Evolutionary conservation across 64 coral and sea anemone species (phyloP).

Genomic region (Montipora sp.): DNA sequence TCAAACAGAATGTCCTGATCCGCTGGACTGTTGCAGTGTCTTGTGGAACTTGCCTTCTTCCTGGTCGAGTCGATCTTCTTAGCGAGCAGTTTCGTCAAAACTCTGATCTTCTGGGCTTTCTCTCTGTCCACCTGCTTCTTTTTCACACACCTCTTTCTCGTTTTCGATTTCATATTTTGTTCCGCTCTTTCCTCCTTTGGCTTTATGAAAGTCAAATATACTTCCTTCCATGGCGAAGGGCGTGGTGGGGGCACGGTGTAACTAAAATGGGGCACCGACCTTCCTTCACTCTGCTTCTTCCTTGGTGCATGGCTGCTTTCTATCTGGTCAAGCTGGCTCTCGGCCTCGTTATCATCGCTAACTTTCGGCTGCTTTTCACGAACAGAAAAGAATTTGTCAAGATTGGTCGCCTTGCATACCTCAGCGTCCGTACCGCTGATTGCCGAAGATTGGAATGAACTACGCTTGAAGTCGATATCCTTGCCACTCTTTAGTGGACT

Average conservation of each 20-base stretch:
- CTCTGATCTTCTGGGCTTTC: background rate
- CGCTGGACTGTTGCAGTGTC: background rate
- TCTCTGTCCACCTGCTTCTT: background rate
- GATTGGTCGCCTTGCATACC: background rate
- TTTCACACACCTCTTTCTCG: background rate
- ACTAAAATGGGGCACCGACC: background rate
- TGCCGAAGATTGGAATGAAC: background rate
- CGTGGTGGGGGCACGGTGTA: background rate
- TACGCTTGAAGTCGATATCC: background rate
- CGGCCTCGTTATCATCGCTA: background rate
- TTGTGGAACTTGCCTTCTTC: background rate
- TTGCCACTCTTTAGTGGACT: background rate
- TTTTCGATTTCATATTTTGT: background rate
- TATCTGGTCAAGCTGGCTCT: background rate
- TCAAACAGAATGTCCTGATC: background rate
- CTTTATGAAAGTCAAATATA: slow-evolving; percentile 4
- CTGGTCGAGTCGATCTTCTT: background rate
- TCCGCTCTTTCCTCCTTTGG: background rate
- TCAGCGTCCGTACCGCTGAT: background rate
- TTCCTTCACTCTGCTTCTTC: background rate
- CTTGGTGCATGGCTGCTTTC: background rate
- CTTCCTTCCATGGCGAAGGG: slow-evolving; percentile 29
- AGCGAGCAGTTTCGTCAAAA: background rate
- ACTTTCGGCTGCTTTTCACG: background rate
- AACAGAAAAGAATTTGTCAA: background rate